phyloP scores from a whole-genome alignment of 2,797 vertebrate genomes.

The Enteromius fasciolatus region DNA sequence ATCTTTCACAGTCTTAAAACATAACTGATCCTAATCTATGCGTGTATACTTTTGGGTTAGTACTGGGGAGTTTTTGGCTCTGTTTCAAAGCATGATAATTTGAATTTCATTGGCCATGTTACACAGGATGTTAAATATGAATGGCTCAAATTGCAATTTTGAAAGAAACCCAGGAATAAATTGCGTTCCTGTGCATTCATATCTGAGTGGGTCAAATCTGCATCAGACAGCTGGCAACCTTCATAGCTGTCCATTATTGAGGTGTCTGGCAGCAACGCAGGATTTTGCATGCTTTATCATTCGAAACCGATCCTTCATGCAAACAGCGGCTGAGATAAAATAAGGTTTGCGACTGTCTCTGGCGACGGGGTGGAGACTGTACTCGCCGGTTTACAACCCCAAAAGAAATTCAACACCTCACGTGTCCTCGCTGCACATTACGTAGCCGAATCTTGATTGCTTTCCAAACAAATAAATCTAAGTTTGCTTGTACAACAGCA shows the following conservation, averaged over 20 bases:
- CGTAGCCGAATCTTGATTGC: not conserved
- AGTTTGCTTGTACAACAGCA: not conserved
- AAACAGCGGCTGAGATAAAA: not conserved
- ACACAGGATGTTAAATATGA: not conserved
- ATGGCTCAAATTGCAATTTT: no score
- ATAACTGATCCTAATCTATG: not conserved
- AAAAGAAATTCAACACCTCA: conserved; percentile 25
- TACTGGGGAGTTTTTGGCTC: not conserved
- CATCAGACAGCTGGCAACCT: not conserved
- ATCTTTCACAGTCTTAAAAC: not conserved
- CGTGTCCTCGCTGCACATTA: conserved; percentile 16
- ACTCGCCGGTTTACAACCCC: conserved; percentile 13
- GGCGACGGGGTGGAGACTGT: conserved; percentile 1
- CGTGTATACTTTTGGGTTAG: not conserved
- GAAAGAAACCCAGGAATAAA: not conserved
- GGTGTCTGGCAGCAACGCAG: not conserved
- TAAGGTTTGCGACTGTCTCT: not conserved
- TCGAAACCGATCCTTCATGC: not conserved
- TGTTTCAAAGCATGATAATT: not conserved
- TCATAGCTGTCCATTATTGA: not conserved
- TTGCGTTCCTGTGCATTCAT: not conserved
- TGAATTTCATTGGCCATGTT: not conserved
- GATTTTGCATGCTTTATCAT: not conserved
- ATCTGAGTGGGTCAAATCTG: not conserved
- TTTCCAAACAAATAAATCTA: not conserved